Evolutionary conservation across 2,888 invertebrate species (phyloP).

Genomic region (Nephrotoma flavescens): DNA sequence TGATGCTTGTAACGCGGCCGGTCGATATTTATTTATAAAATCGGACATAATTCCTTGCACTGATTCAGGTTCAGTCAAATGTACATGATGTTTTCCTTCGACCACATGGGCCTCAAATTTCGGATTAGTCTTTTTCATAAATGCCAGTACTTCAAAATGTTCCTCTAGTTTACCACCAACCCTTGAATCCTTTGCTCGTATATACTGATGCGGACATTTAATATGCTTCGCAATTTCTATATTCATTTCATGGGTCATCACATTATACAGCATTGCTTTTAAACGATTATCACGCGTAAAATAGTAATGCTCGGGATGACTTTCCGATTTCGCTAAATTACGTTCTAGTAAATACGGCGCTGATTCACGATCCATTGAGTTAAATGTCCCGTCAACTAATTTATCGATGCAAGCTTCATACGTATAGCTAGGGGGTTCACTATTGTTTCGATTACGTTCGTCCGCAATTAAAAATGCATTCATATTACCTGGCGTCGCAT

Average conservation of each 20-base stretch:
- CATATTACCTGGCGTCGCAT: not conserved
- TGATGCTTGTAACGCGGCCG: slow-evolving; percentile 14
- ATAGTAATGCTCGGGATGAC: slow-evolving; percentile 42
- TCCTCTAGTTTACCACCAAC: not conserved
- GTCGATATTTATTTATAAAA: slow-evolving; percentile 35
- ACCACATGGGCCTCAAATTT: slow-evolving; percentile 44
- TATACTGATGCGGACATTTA: slow-evolving; percentile 37
- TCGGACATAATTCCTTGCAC: slow-evolving; percentile 40
- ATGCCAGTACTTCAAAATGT: slow-evolving; percentile 32
- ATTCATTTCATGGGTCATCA: slow-evolving; percentile 31
- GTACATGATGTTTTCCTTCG: slow-evolving; percentile 62
- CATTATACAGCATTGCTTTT: slow-evolving; percentile 23
- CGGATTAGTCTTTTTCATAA: slow-evolving; percentile 34
- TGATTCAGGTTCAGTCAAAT: slow-evolving; percentile 49
- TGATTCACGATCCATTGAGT: slow-evolving; percentile 40
- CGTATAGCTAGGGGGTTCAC: slow-evolving; percentile 44
- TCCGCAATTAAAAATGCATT: not conserved
- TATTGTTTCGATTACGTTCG: slow-evolving; percentile 20
- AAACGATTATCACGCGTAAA: slow-evolving; percentile 51
- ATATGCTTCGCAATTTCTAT: slow-evolving; percentile 40
- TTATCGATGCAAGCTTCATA: slow-evolving; percentile 42
- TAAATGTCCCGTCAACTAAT: slow-evolving; percentile 38
- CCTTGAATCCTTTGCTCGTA: not conserved
- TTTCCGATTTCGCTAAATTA: slow-evolving; percentile 38
- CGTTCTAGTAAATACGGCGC: slow-evolving; percentile 40